Base-by-base conservation (phyloP, 1,140 invertebrate species). In the Aphaenogaster ashmeadi region DNA sequence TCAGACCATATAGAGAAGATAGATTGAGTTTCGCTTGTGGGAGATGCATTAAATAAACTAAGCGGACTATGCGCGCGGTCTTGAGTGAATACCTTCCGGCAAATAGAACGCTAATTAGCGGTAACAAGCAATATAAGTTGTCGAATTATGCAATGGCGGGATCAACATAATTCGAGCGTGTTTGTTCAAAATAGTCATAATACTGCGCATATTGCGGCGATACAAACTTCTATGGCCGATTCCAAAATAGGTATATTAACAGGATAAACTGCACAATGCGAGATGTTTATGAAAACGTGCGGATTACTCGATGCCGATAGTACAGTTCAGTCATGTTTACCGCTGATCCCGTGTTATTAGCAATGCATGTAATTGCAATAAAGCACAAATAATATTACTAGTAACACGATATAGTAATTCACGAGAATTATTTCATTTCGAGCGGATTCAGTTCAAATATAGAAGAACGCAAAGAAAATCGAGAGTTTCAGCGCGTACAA, bases 41-140 rank as follows among this genome's bases (percentile, higher is more conserved):
- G 80, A n/a, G 41, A 75, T 84, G 41, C 33, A 84, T 84, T 84
- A 84, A 84, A 84, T 84, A 84, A 84, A 84, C 80, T 84, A 84
- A 60, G 54, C 80, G 80, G 69, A 84, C 54, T 84, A 84, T 60
- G 44, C 9, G 13, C 69, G 41, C 80, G 69, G 69, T 75, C 80
- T 84, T 84, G 80, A 84, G n/a, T 60, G 69, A 84, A 84, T 84
- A 74, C 54, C 80, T 84, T 75, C 69, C 44, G 56, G 69, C 41
- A 36, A 74, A 84, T 84, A 41, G 80, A 47, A 74, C 54, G 54
- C 69, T 84, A 84, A 84, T 84, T 84, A 84, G 69, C 41, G 69
- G 80, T 84, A 84, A 84, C 69, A 54, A 84, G 80, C n/a, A 84
- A 84, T 84, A 75, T 84, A 84, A 84, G 80, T 84, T 84, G 80